Evolutionary conservation across 2,888 invertebrate species (phyloP), one percentile per base, ranked within the genome.

Genomic region (Chymomyza amoena): DNA sequence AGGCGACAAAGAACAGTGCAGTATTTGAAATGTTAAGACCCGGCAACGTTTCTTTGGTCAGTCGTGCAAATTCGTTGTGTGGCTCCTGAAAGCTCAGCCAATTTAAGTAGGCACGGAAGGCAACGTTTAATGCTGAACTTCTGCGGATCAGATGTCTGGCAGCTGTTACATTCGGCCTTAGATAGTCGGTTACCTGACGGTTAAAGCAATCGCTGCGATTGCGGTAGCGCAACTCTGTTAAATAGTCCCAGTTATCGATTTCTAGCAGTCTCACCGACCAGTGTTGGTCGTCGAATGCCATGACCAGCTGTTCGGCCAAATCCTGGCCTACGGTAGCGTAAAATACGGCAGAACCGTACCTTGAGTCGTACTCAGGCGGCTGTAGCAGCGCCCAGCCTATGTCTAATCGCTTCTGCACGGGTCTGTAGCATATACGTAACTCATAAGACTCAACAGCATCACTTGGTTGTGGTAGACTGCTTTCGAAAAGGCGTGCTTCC

Each of bases 1-100:
- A 91, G 36, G 87, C 73, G 13, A 91, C 63, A 7, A 91, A 91
- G 61, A 91, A 91, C 1, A 91, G 75, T 32, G 89, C 91, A 1
- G 91, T 91, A 36, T 91, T 91, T 2, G 91, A 86, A 36, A 87
- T 87, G 59, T 91, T 86, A 0, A 91, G 69, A 0, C 81, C 85
- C 0, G 90, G 80, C 5, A 91, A 66, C 0, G 91, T 91, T 67
- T 91, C 91, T 54, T 84, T 87, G 6, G 74, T 62, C 0, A 91
- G 76, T 0, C 74, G 60, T 0, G 68, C 69, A 16, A 81, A 81
- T 36, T 91, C 90, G 16, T 88, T 85, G 56, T 84, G 87, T 2
- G 91, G 89, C 64, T 81, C 84, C 70, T 81, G 78, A 39, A 78
- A 84, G 4, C 76, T 68, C 62, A 91, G 63, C 91, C 91, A 91